These are phyloP conservation scores for Cantharis lateralis DNA, from an alignment of 2,888 invertebrate genomes.

Conservation along the genomic window DNA sequence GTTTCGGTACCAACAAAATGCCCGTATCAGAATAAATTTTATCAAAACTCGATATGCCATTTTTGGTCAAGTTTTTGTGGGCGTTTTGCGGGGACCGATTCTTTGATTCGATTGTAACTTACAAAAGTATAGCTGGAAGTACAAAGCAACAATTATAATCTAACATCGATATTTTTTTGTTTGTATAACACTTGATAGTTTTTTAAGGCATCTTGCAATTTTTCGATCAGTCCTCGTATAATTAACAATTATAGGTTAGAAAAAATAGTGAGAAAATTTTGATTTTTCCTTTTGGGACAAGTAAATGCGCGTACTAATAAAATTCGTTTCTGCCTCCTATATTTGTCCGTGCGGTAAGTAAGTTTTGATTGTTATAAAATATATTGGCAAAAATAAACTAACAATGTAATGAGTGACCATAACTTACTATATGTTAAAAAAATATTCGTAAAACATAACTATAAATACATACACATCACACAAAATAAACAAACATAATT, in stretches of 20 bases:
- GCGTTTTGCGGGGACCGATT: constrained; percentile 1
- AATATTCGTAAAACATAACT: constrained; percentile 24
- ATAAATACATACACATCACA: constrained; percentile 32
- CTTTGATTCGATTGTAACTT: constrained; percentile 10
- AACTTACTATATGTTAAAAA: constrained; percentile 15
- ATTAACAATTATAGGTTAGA: background rate
- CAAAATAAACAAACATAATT: constrained; percentile 23
- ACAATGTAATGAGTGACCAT: background rate
- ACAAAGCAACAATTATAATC: constrained; percentile 30
- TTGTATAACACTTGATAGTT: constrained; percentile 14
- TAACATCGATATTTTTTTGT: constrained; percentile 21
- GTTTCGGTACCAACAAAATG: background rate
- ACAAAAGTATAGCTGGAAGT: constrained; percentile 27
- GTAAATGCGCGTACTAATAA: background rate
- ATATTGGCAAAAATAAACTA: background rate
- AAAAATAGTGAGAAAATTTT: background rate
- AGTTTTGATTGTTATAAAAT: background rate
- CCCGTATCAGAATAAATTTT: background rate
- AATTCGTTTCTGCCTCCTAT: background rate
- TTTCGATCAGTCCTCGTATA: background rate
- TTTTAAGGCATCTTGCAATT: background rate
- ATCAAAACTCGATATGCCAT: constrained; percentile 28
- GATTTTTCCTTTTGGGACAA: background rate
- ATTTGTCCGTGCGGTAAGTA: background rate
- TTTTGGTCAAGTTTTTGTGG: constrained; percentile 8